Evolutionary conservation across 2,888 invertebrate species (phyloP), one percentile per base, ranked within the genome.

Genomic region (Agriotes lineatus): DNA sequence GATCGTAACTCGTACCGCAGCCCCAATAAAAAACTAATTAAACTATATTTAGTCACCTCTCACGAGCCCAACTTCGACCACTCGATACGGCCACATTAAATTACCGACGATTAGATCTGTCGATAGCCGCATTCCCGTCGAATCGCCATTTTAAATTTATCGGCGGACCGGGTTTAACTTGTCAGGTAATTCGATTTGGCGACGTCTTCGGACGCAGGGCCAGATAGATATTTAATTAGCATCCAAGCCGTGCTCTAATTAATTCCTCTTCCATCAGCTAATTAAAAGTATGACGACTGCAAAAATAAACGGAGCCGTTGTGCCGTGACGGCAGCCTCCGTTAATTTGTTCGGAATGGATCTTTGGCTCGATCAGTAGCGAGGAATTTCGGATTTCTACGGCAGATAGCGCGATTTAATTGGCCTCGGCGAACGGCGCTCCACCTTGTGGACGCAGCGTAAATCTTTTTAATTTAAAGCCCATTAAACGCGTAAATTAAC

Each of bases 391-490:
- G n/a, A n/a, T n/a, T n/a, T n/a, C n/a, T n/a, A n/a, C n/a, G n/a
- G n/a, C n/a, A n/a, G 7, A 25, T 25, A 25, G 4, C 25, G 25
- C 7, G 25, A 7, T 25, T 25, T 25, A 25, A 25, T 25, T 25
- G 25, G 25, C 7, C 7, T n/a, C n/a, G n/a, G n/a, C n/a, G n/a
- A n/a, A n/a, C n/a, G n/a, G n/a, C 3, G 33, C 1, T 4, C 3
- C 1, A 4, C 9, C n/a, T 33, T 33, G n/a, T 10, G 2, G 9
- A n/a, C 1, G 1, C 33, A 33, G n/a, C 9, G 33, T 1, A 33
- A 5, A 7, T 12, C 19, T 25, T 50, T 50, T 50, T 50, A 50
- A 50, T 50, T 25, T 50, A 30, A 50, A 50, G 25, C 50, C 30
- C 30, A 22, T 22, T 48, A 22, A 22, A 2, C 10, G 25, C 22